Conservation (phyloP, 2,797 vertebrate species). For the Danio aesculapii region DNA sequence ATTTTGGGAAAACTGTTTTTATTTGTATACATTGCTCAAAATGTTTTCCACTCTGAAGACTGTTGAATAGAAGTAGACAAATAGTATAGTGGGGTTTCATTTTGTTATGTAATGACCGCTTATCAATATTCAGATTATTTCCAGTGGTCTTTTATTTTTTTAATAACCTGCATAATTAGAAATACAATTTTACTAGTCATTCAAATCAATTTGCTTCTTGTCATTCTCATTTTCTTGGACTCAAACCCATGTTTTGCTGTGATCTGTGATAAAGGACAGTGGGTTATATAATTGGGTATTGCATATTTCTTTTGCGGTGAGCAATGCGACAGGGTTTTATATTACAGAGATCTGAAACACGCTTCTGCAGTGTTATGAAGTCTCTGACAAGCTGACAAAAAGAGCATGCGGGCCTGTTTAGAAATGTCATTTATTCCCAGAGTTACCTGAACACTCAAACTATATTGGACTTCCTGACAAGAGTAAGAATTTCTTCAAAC, state of each 20-base stretch:
- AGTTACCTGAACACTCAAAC: neutral
- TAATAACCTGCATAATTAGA: neutral
- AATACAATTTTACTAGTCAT: neutral
- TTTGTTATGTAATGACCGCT: neutral
- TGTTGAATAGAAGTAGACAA: too few relatives aligned
- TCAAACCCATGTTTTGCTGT: neutral
- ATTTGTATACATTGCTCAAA: too few relatives aligned
- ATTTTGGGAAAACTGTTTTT: too few relatives aligned
- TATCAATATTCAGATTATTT: neutral
- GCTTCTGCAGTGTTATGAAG: neutral
- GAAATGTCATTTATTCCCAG: neutral
- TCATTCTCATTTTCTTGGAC: neutral
- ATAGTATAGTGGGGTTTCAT: too few relatives aligned
- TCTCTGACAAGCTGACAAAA: conserved; percentile 31
- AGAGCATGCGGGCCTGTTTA: conserved; percentile 8
- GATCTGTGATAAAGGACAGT: neutral
- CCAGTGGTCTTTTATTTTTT: neutral
- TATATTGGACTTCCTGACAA: conserved; percentile 13
- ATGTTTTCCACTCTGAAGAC: too few relatives aligned
- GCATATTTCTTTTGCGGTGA: neutral
- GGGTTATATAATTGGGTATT: neutral
- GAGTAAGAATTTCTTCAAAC: conserved; percentile 4
- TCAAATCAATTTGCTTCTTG: neutral
- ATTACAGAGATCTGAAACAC: neutral
- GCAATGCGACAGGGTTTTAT: conserved; percentile 4